A percentile compares a stretch with the other conserved stretches of the same genome.
Evolutionary conservation across 2,113 vertebrate genomes (phyloP).

Genomic region (Equus przewalskii): DNA sequence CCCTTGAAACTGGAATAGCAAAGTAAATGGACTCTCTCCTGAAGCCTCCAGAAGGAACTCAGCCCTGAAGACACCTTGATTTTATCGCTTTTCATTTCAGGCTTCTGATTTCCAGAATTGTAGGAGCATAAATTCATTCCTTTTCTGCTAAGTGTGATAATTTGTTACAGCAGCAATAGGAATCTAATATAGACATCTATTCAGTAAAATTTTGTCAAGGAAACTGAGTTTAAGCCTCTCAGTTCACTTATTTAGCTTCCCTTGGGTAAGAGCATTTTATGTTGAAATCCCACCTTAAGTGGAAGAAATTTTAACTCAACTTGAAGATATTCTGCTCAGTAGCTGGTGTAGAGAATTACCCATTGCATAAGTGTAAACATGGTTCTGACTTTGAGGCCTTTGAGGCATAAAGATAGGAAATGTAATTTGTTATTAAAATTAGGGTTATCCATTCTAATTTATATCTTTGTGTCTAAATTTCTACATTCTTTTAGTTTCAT

Average conservation of each 20-base stretch:
- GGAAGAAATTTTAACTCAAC: not conserved
- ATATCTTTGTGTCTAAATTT: not conserved
- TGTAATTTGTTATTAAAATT: not conserved
- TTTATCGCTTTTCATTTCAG: not conserved
- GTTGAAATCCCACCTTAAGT: not conserved
- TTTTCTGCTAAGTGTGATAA: not conserved
- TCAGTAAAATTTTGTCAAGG: not conserved
- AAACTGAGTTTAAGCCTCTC: not conserved
- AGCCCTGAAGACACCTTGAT: not conserved
- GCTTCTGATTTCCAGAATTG: not conserved
- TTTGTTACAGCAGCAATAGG: not conserved
- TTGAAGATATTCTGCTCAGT: not conserved
- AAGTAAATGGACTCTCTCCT: not conserved
- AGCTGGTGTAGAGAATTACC: not conserved
- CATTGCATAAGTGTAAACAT: not conserved
- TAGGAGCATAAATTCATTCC: not conserved
- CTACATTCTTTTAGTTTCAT: too few relatives aligned
- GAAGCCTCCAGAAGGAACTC: not conserved
- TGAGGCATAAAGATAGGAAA: not conserved
- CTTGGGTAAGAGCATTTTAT: not conserved
- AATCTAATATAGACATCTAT: not conserved
- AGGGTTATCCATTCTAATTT: not conserved
- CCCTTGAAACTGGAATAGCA: not conserved
- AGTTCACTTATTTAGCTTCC: not conserved
- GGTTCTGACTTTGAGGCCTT: not conserved